A percentile compares a stretch with the other conserved stretches of the same genome.
phyloP scores from a whole-genome alignment of 2,113 vertebrate species.

The Leptobrachium leishanense region DNA sequence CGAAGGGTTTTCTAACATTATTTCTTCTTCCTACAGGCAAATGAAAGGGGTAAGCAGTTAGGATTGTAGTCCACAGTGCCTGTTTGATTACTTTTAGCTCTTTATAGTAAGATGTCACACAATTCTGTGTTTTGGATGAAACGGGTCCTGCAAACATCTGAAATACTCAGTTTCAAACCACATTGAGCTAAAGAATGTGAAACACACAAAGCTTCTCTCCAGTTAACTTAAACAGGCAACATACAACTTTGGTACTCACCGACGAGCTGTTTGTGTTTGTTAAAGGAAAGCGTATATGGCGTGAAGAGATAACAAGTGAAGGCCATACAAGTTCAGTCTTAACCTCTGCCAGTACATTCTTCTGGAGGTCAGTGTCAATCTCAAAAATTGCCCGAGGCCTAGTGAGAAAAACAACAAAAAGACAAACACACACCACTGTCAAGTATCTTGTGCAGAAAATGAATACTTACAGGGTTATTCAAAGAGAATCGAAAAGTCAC shows the following conservation, averaged over 20 bases:
- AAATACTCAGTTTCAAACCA: background rate
- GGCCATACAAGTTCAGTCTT: constrained; percentile 90
- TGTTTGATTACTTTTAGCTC: too few species aligned
- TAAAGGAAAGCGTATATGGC: constrained; percentile 82
- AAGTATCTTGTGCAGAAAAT: background rate
- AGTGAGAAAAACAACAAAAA: background rate
- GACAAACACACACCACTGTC: background rate
- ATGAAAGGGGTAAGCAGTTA: constrained; percentile 45
- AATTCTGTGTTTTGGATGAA: too few species aligned
- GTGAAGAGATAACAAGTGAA: constrained; percentile 80
- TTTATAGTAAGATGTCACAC: too few species aligned
- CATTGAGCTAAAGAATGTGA: background rate
- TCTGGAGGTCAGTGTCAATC: constrained; percentile 95
- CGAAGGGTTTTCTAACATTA: constrained; percentile 89
- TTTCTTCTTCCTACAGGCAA: constrained; percentile 81
- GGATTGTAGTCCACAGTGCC: too few species aligned
- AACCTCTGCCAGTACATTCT: constrained; percentile 84
- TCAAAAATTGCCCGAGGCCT: constrained; percentile 88
- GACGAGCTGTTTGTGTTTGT: constrained; percentile 94
- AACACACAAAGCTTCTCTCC: background rate
- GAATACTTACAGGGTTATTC: too few species aligned
- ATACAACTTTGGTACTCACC: constrained; percentile 72
- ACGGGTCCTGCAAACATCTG: background rate
- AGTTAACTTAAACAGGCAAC: background rate
- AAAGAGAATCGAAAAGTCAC: too few species aligned